Evolutionary conservation across 2,113 vertebrate genomes (phyloP), one percentile per base, ranked within the genome.

Genomic region (Manacus vitellinus): DNA sequence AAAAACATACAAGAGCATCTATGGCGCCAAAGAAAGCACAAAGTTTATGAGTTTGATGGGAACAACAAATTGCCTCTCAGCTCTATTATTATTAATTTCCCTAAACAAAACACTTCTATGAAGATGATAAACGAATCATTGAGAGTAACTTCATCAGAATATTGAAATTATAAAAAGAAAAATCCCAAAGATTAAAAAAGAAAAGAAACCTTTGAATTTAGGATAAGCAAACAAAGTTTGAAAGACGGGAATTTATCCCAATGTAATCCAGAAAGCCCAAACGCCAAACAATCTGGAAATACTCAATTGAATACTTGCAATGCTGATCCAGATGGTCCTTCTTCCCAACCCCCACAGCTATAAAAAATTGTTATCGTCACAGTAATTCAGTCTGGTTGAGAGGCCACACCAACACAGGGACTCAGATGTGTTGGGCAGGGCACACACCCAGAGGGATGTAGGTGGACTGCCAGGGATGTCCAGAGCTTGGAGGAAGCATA

Each of bases 1-100:
- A 80, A 93, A 90, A 92, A 39, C 63, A 95, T 63, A 41, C 46
- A 92, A 94, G 61, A 91, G 75, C 31, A 52, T 77, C 15, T n/a
- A 59, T 28, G 65, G 47, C 0, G 68, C 92, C 95, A 96, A 96
- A 80, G 72, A 95, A 96, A 96, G 85, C 94, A 93, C 41, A 81
- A 55, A 84, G 21, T 72, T 94, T 2, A 0, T 83, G 67, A 76
- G 46, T 74, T 92, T 12, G 8, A 73, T 76, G 74, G 55, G 79
- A 88, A 86, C 8, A 37, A 55, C 90, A 92, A 93, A 88, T 56
- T 77, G 37, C 56, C 31, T 90, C 52, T 93, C 72, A 44, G 37
- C 9, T 88, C 49, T 88, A 74, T 35, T 77, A 67, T 54, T 76
- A 66, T 86, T 87, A 58, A 74, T 92, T 55, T 84, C 56, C 52